phyloP scores from a whole-genome alignment of 2,888 invertebrate genomes.

The Epirrhoe tristata region DNA sequence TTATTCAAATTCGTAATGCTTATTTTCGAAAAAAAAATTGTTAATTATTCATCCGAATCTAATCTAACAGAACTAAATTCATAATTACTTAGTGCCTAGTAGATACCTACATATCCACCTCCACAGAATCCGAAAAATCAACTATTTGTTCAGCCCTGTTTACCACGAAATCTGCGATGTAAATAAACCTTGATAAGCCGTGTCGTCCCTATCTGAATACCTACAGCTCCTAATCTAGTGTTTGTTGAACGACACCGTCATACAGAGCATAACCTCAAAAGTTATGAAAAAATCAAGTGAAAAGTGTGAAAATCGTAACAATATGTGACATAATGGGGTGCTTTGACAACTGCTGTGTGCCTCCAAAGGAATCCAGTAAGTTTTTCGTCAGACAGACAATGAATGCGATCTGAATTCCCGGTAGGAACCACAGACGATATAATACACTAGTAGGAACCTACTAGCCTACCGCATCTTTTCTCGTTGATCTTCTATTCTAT shows the following conservation, averaged over 20 bases:
- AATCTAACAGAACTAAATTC: too few species aligned
- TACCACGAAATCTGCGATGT: conserved; percentile 29
- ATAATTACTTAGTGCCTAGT: too few species aligned
- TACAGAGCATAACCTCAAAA: conserved; percentile 33
- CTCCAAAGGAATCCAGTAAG: conserved; percentile 75
- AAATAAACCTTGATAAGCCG: conserved; percentile 35
- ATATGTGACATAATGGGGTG: conserved; percentile 63
- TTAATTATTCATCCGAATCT: too few species aligned
- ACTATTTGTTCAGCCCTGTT: too few species aligned
- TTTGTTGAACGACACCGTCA: conserved; percentile 11
- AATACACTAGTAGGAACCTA: too few species aligned
- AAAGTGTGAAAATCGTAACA: conserved; percentile 21
- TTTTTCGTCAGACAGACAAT: conserved; percentile 43
- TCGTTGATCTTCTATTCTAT: too few species aligned
- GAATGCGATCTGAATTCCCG: background rate
- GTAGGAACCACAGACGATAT: too few species aligned
- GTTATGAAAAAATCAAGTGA: conserved; percentile 6
- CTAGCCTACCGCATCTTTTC: too few species aligned
- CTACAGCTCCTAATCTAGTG: conserved; percentile 9
- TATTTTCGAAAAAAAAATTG: too few species aligned
- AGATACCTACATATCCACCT: too few species aligned
- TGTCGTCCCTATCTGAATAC: conserved; percentile 20
- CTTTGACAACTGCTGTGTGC: conserved; percentile 66
- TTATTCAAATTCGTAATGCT: background rate
- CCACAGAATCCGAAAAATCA: too few species aligned